Percentiles rank a stretch among this genome's conserved stretches.
Evolutionary conservation across 2,888 invertebrate genomes (phyloP).

Genomic region (Patella depressa): DNA sequence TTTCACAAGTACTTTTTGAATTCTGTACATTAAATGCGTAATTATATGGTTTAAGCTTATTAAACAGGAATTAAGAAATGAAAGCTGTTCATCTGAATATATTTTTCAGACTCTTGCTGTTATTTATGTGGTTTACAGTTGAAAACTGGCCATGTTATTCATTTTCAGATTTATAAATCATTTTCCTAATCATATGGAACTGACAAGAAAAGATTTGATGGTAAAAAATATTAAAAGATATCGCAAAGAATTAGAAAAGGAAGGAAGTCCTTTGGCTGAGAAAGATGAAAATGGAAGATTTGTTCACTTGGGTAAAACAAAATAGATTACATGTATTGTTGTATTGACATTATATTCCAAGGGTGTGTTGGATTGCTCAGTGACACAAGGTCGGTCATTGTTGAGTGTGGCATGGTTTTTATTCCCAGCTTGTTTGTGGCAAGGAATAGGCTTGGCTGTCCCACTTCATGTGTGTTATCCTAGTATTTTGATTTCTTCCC

Average conservation of each 20-base stretch:
- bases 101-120: background rate
- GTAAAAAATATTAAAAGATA: slow-evolving; percentile 97
- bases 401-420: too few relatives aligned
- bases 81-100: too few relatives aligned
- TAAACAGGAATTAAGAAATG: background rate
- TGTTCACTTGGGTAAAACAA: slow-evolving; percentile 66
- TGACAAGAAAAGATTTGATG: slow-evolving; percentile 94
- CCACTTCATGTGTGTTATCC: too few relatives aligned
- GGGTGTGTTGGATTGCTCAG: too few relatives aligned
- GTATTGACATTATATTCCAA: too few relatives aligned
- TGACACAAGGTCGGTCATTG: too few relatives aligned
- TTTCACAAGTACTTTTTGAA: too few relatives aligned
- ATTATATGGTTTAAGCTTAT: background rate
- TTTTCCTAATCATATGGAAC: slow-evolving; percentile 95
- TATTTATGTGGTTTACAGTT: background rate
- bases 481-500: too few relatives aligned
- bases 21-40: too few relatives aligned
- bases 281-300: slow-evolving; percentile 78
- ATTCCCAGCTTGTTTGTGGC: too few relatives aligned
- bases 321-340: too few relatives aligned
- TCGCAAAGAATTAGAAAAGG: slow-evolving; percentile 91
- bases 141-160: background rate
- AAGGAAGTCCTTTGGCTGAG: slow-evolving; percentile 88
- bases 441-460: too few relatives aligned
- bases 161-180: slow-evolving; percentile 87